Evolutionary conservation across 2,888 invertebrate genomes (phyloP).

Genomic region (Spodoptera picta): DNA sequence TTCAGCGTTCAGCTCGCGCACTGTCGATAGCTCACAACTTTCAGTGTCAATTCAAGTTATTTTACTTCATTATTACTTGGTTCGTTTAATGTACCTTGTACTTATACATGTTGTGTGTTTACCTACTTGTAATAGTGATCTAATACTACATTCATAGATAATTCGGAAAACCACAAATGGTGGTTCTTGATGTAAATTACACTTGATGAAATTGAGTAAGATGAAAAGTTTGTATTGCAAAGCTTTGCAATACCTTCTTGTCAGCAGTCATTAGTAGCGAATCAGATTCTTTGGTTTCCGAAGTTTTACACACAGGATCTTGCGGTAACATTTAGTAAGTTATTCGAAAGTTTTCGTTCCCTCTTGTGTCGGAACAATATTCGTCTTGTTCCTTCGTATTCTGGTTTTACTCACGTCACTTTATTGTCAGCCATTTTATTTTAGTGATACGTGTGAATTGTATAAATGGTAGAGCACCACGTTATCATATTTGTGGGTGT

Average conservation of each 20-base stretch:
- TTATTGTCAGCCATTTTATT: constrained; percentile 42
- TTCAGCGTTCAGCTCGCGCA: constrained; percentile 10
- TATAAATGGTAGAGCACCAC: constrained; percentile 28
- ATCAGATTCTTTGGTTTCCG: too few species aligned
- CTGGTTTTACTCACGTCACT: constrained; percentile 42
- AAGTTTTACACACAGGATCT: too few species aligned
- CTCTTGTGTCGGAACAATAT: too few species aligned
- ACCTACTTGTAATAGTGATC: not conserved
- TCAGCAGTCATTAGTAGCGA: too few species aligned
- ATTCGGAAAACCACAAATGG: too few species aligned
- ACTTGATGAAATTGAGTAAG: too few species aligned
- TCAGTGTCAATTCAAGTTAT: constrained; percentile 41
- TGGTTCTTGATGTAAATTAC: too few species aligned
- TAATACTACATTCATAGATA: too few species aligned
- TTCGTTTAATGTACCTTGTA: constrained; percentile 1
- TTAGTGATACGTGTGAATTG: constrained; percentile 50
- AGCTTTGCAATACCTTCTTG: too few species aligned
- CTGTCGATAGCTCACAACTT: constrained; percentile 35
- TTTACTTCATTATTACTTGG: constrained; percentile 46
- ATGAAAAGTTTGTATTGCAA: too few species aligned
- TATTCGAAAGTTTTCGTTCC: too few species aligned
- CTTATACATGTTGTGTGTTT: not conserved
- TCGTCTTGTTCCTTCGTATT: constrained; percentile 6
- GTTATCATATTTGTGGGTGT: constrained; percentile 28
- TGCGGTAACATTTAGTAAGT: too few species aligned